These are phyloP conservation scores for Hermodice carunculata DNA, from an alignment of 2,888 invertebrate genomes.

Conservation along the genomic window DNA sequence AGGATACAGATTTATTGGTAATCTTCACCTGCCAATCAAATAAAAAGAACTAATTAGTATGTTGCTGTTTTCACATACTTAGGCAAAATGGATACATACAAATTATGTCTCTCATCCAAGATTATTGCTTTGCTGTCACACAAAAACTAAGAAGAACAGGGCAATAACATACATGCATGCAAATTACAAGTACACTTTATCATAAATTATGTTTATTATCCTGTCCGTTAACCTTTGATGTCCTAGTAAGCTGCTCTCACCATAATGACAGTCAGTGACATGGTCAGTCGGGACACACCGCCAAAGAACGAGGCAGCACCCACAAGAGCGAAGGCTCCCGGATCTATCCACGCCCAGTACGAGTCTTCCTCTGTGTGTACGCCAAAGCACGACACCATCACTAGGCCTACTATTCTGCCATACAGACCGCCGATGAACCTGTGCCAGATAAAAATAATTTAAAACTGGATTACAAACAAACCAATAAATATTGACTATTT, in stretches of 20 bases:
- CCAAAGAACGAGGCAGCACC: slow-evolving; percentile 61
- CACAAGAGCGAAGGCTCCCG: slow-evolving; percentile 59
- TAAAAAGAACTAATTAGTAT: too few relatives aligned
- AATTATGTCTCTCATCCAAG: too few relatives aligned
- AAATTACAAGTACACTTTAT: too few relatives aligned
- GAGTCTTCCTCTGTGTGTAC: slow-evolving; percentile 34
- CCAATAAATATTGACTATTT: neutral
- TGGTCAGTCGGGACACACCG: slow-evolving; percentile 60
- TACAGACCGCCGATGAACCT: slow-evolving; percentile 52
- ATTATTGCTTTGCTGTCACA: too few relatives aligned
- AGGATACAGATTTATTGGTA: too few relatives aligned
- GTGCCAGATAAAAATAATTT: neutral
- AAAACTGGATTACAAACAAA: neutral
- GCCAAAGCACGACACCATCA: slow-evolving; percentile 43
- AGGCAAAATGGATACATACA: too few relatives aligned
- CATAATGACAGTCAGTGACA: slow-evolving; percentile 53
- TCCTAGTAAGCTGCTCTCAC: slow-evolving; percentile 13
- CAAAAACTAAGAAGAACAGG: too few relatives aligned
- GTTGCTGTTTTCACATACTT: too few relatives aligned
- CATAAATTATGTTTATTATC: too few relatives aligned
- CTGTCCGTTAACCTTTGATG: too few relatives aligned
- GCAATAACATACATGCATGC: too few relatives aligned
- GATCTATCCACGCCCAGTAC: slow-evolving; percentile 58
- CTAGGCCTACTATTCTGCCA: slow-evolving; percentile 53
- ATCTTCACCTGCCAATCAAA: too few relatives aligned